Evolutionary conservation across 2,888 invertebrate genomes (phyloP).

Genomic region (Morpho helenor): DNA sequence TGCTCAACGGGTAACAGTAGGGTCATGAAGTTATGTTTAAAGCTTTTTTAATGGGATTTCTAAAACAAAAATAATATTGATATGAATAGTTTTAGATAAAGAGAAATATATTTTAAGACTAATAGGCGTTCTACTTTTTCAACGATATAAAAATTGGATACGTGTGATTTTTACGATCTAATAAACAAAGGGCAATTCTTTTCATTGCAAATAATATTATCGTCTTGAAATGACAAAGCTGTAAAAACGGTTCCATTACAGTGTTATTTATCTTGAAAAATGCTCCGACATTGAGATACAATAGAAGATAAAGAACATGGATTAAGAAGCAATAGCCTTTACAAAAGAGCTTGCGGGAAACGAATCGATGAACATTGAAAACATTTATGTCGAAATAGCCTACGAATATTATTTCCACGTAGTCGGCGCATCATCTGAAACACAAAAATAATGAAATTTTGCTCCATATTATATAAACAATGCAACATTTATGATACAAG

Average conservation of each 20-base stretch:
- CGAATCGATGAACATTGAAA: slow-evolving; percentile 19
- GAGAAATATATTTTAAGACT: too few relatives aligned
- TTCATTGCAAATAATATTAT: background rate
- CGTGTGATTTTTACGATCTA: background rate
- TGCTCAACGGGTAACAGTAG: too few relatives aligned
- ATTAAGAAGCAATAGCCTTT: slow-evolving; percentile 28
- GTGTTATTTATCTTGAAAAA: slow-evolving; percentile 30
- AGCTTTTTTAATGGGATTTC: too few relatives aligned
- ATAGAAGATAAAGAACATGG: slow-evolving; percentile 31
- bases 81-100: too few relatives aligned
- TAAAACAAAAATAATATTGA: too few relatives aligned
- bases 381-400: slow-evolving; percentile 19
- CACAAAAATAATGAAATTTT: slow-evolving; percentile 59
- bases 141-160: too few relatives aligned
- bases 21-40: too few relatives aligned
- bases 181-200: background rate
- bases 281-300: slow-evolving; percentile 46
- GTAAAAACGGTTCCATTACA: slow-evolving; percentile 5
- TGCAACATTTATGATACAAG: slow-evolving; percentile 21
- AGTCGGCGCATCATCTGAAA: slow-evolving; percentile 57
- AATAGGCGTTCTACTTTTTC: too few relatives aligned
- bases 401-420: slow-evolving; percentile 15
- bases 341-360: slow-evolving; percentile 22
- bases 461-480: slow-evolving; percentile 4
- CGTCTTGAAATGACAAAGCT: slow-evolving; percentile 1